Evolutionary conservation across 2,113 vertebrate genomes (phyloP).

Genomic region (Melospiza georgiana): DNA sequence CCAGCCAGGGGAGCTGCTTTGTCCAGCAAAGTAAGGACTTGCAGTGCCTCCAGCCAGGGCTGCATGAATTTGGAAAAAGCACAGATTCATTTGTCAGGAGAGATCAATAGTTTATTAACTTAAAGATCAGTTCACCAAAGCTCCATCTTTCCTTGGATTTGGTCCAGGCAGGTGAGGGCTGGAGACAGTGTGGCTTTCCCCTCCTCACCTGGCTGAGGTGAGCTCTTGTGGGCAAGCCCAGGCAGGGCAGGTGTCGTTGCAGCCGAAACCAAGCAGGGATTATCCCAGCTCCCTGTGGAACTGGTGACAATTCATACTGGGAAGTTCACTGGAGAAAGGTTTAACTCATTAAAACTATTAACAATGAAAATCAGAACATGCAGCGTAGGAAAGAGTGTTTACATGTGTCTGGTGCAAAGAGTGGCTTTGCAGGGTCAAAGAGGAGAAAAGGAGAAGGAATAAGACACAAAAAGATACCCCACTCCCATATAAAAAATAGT

Average conservation of each 20-base stretch:
- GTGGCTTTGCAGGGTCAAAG: slow-evolving; percentile 18
- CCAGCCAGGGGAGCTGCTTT: background rate
- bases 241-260: slow-evolving; percentile 3
- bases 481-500: slow-evolving; percentile 65
- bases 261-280: slow-evolving; percentile 48
- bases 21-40: background rate
- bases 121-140: slow-evolving; percentile 61
- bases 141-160: slow-evolving; percentile 21
- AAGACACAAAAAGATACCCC: slow-evolving; percentile 34
- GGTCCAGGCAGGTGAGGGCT: slow-evolving; percentile 8
- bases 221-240: slow-evolving; percentile 11
- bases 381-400: slow-evolving; percentile 55
- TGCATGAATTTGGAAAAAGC: slow-evolving; percentile 13
- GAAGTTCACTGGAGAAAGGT: slow-evolving; percentile 65
- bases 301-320: slow-evolving; percentile 22
- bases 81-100: slow-evolving; percentile 20
- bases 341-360: slow-evolving; percentile 69
- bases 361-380: slow-evolving; percentile 59
- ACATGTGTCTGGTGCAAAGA: slow-evolving; percentile 59
- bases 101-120: slow-evolving; percentile 79
- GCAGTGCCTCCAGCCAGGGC: background rate
- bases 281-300: slow-evolving; percentile 19
- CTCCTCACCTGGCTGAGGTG: slow-evolving; percentile 31
- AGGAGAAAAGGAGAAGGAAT: slow-evolving; percentile 2
- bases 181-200: background rate